A percentile compares a stretch with the other conserved stretches of the same genome.
These are phyloP conservation scores for Oplegnathus fasciatus DNA, from an alignment of 2,113 vertebrate species.

Conservation along the genomic window DNA sequence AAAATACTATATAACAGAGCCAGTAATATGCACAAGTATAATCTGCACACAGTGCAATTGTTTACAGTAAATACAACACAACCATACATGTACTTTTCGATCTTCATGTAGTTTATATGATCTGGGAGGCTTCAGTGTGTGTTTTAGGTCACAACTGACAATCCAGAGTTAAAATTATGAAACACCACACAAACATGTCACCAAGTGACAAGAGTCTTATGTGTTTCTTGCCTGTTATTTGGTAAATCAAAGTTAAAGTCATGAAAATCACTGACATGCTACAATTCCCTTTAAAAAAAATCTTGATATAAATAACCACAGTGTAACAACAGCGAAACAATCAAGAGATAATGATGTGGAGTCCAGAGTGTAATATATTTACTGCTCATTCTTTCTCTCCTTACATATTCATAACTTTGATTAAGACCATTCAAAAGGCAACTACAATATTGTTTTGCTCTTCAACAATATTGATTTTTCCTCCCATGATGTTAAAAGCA, in stretches of 20 bases:
- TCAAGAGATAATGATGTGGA: not conserved
- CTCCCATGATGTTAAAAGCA: constrained; percentile 6
- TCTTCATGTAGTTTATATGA: not conserved
- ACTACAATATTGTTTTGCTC: not conserved
- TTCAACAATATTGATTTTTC: not conserved
- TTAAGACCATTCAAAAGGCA: constrained; percentile 8
- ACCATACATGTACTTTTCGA: not conserved
- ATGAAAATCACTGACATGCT: not conserved
- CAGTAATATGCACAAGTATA: not conserved
- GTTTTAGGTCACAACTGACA: not conserved
- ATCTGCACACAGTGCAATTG: not conserved
- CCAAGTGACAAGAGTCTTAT: not conserved
- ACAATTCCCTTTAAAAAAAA: constrained; percentile 31
- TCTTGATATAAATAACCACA: constrained; percentile 40
- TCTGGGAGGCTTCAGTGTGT: not conserved
- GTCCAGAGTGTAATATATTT: not conserved
- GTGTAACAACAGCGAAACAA: constrained; percentile 21
- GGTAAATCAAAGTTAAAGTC: not conserved
- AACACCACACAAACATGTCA: not conserved
- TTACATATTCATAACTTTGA: constrained; percentile 2
- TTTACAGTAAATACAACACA: constrained; percentile 26
- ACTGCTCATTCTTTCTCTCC: not conserved
- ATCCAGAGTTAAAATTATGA: not conserved
- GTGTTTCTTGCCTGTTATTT: not conserved
- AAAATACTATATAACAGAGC: constrained; percentile 1